A percentile compares a stretch with the other conserved stretches of the same genome.
phyloP scores from a whole-genome alignment of 2,888 invertebrate species.

The Uropetala carovei region DNA sequence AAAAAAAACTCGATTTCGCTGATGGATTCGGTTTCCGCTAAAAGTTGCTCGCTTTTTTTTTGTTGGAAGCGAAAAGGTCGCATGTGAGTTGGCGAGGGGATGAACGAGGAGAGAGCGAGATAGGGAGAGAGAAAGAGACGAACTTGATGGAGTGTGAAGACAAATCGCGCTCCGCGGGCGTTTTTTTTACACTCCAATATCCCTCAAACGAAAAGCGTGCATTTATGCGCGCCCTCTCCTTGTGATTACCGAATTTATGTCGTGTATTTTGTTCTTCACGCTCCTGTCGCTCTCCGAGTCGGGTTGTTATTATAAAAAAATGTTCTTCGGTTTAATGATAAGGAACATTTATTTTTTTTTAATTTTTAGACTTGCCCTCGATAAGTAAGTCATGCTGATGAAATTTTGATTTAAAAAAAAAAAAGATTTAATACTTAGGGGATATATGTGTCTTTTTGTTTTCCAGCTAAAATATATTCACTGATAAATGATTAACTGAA shows the following conservation, averaged over 20 bases:
- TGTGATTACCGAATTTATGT: background rate
- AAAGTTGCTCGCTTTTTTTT: constrained; percentile 16
- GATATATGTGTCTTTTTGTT: too few relatives aligned
- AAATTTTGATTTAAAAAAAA: too few relatives aligned
- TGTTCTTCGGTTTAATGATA: constrained; percentile 29
- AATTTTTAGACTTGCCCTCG: background rate
- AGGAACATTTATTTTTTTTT: constrained; percentile 17
- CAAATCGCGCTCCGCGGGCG: constrained; percentile 42
- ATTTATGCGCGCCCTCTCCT: constrained; percentile 34
- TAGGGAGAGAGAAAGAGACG: constrained; percentile 23
- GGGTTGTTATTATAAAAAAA: constrained; percentile 13
- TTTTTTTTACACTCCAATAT: constrained; percentile 56
- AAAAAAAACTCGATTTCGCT: background rate
- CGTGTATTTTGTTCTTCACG: constrained; percentile 17
- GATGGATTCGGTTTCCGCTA: constrained; percentile 9
- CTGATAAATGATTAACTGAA: too few relatives aligned
- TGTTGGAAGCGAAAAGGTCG: background rate
- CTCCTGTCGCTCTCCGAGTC: background rate
- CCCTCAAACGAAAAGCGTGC: constrained; percentile 45
- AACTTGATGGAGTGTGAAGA: constrained; percentile 54
- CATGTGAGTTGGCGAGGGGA: background rate
- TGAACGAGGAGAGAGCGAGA: constrained; percentile 11
- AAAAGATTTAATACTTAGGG: too few relatives aligned
- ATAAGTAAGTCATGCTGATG: too few relatives aligned
- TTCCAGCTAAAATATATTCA: too few relatives aligned